Conservation (phyloP, 2,113 vertebrate species). For the Alligator sinensis region DNA sequence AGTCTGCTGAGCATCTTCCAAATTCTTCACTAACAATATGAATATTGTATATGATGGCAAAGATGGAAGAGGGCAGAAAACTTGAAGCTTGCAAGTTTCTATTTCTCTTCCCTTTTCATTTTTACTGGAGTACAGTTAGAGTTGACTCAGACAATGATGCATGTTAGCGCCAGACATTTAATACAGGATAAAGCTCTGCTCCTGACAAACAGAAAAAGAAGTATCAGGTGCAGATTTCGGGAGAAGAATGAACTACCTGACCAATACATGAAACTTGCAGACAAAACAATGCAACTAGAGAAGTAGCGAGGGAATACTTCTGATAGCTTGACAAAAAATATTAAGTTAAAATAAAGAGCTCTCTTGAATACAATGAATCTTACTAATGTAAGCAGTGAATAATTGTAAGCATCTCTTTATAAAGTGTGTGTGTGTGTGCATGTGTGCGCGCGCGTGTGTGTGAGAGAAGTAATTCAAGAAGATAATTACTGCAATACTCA, state of each 20-base stretch:
- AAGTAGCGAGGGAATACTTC: not conserved
- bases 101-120: not conserved
- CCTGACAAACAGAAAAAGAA: not conserved
- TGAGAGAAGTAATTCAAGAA: not conserved
- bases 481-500: not conserved
- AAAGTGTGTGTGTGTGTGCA: fast-evolving
- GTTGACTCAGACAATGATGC: fast-evolving
- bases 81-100: not conserved
- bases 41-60: not conserved
- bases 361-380: not conserved
- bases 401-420: not conserved
- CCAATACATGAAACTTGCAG: not conserved
- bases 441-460: not conserved
- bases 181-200: not conserved
- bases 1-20: slow-evolving; percentile 10
- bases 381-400: not conserved
- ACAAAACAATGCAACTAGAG: not conserved
- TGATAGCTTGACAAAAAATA: not conserved
- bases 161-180: not conserved
- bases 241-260: not conserved
- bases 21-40: not conserved
- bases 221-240: not conserved
- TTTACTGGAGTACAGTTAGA: not conserved
- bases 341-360: not conserved
- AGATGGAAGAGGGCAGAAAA: not conserved